phyloP scores from a whole-genome alignment of 2,113 vertebrate species.

The Spea multiplicata region DNA sequence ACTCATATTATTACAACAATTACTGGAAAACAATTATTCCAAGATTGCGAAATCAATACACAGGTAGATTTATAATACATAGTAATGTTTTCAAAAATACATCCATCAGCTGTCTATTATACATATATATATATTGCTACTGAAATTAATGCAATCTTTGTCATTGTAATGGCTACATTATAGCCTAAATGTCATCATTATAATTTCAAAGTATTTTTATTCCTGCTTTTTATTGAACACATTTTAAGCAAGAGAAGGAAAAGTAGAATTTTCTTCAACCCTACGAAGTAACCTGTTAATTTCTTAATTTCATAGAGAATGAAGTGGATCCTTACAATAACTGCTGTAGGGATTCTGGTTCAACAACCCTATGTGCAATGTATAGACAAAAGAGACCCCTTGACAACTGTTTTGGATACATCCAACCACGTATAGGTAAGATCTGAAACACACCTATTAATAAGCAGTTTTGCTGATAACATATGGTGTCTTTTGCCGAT shows the following conservation, averaged over 20 bases:
- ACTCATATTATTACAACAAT: not conserved
- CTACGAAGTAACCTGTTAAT: not conserved
- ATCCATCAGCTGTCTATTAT: too few relatives aligned
- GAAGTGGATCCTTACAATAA: slow-evolving; percentile 40
- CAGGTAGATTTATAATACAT: not conserved
- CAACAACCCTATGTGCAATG: slow-evolving; percentile 15
- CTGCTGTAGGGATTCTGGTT: slow-evolving; percentile 33
- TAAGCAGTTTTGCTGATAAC: too few relatives aligned
- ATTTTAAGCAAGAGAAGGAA: too few relatives aligned
- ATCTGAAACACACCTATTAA: not conserved
- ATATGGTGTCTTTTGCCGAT: too few relatives aligned
- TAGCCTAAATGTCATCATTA: too few relatives aligned
- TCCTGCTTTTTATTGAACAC: too few relatives aligned
- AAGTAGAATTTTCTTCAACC: too few relatives aligned
- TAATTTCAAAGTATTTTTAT: too few relatives aligned
- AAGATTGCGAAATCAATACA: not conserved
- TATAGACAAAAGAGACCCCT: slow-evolving; percentile 24
- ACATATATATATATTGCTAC: too few relatives aligned
- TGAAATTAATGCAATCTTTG: too few relatives aligned
- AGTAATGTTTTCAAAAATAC: not conserved
- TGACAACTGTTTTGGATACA: slow-evolving; percentile 27
- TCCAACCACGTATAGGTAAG: not conserved
- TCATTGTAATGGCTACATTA: too few relatives aligned
- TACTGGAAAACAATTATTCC: not conserved
- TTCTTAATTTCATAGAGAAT: not conserved